Evolutionary conservation across 2,113 vertebrate genomes (phyloP).

Genomic region (Rynchops niger): DNA sequence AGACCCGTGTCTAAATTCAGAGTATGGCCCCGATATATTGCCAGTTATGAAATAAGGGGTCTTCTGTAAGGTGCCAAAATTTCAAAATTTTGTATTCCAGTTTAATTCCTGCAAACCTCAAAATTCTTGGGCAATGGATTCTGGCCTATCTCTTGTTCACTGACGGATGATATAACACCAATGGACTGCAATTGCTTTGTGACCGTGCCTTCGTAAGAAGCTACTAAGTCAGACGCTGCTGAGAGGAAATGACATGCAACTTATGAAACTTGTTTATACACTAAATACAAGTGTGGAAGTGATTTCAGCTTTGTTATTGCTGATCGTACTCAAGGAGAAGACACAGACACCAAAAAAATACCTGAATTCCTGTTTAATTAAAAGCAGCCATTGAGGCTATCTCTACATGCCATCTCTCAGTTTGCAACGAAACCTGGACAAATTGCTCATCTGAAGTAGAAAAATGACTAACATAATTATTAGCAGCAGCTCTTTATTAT

Average conservation of each 20-base stretch:
- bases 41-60: neutral
- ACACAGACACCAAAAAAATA: neutral
- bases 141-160: neutral
- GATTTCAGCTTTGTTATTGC: constrained; percentile 13
- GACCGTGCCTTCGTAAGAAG: neutral
- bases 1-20: neutral
- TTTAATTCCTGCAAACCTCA: neutral
- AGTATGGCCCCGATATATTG: neutral
- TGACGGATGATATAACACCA: neutral
- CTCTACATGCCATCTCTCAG: neutral
- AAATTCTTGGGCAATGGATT: neutral
- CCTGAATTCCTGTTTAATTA: neutral
- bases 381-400: neutral
- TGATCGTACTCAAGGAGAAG: neutral
- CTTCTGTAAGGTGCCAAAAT: neutral
- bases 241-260: constrained; percentile 22
- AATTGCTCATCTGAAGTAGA: neutral
- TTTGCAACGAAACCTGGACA: neutral
- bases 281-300: neutral
- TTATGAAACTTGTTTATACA: constrained; percentile 24
- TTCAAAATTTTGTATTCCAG: neutral
- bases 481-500: neutral
- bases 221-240: neutral
- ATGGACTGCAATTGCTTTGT: neutral
- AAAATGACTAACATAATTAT: neutral